phyloP scores from a whole-genome alignment of 2,113 vertebrate genomes.

The Microcebus jonahi region DNA sequence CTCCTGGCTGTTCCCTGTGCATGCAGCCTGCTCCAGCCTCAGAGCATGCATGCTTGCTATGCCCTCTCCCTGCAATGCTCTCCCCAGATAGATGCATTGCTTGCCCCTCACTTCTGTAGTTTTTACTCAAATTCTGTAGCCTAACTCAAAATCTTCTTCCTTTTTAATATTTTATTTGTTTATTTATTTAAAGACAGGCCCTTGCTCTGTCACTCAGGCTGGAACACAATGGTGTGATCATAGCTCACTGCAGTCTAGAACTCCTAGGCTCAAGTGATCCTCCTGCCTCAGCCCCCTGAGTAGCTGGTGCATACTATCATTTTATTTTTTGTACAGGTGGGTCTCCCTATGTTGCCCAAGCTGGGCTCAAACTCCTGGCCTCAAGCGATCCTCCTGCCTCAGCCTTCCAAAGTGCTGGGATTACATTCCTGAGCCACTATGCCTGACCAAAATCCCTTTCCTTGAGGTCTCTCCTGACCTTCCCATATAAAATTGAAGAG shows the following conservation, averaged over 20 bases:
- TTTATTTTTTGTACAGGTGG: not conserved
- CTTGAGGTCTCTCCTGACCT: not conserved
- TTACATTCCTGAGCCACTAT: not conserved
- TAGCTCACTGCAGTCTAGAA: not conserved
- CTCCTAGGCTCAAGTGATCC: not conserved
- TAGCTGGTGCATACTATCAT: not conserved
- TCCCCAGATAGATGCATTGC: accelerated
- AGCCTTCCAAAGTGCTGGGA: not conserved
- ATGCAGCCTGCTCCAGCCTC: not conserved
- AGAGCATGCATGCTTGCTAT: accelerated
- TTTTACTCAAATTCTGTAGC: not conserved
- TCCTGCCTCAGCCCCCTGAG: not conserved
- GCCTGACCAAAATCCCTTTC: not conserved
- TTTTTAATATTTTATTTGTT: not conserved
- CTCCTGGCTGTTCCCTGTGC: not conserved
- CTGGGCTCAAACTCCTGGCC: not conserved
- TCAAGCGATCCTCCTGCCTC: not conserved
- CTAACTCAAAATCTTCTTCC: not conserved
- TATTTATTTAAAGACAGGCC: not conserved
- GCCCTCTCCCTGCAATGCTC: not conserved
- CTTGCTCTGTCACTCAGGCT: not conserved
- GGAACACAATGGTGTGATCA: no score
- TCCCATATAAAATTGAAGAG: not conserved
- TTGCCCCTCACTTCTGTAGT: not conserved
- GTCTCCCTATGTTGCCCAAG: not conserved